These are phyloP conservation scores for Akabosia matsudoensis DNA, from an alignment of 1,140 invertebrate genomes.

Conservation along the genomic window DNA sequence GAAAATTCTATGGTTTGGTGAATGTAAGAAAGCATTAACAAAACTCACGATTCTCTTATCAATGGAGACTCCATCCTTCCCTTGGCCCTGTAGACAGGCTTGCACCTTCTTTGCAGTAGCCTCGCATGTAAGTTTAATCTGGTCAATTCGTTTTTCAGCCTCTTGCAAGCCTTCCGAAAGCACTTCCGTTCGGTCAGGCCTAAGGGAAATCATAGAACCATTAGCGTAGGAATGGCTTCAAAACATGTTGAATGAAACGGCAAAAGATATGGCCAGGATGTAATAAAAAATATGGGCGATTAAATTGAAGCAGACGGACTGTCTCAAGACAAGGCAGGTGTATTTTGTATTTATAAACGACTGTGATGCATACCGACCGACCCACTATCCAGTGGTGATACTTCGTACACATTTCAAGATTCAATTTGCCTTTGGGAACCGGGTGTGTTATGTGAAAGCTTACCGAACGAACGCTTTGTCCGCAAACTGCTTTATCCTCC, in stretches of 20 bases:
- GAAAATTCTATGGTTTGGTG: not conserved
- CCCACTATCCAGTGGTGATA: no score
- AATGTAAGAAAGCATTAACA: not conserved
- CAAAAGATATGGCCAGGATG: not conserved
- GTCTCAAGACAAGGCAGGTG: no score
- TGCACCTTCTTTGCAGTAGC: slow-evolving; percentile 57
- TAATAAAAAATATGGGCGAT: not conserved
- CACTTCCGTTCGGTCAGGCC: slow-evolving; percentile 81
- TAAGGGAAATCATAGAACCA: slow-evolving; percentile 50
- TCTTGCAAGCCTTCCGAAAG: slow-evolving; percentile 79
- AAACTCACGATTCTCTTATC: slow-evolving; percentile 8
- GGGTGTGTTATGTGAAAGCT: no score
- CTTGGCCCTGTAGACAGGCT: slow-evolving; percentile 53
- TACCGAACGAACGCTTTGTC: no score
- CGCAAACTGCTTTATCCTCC: no score
- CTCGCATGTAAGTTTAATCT: slow-evolving; percentile 72
- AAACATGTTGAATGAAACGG: not conserved
- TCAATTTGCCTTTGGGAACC: no score
- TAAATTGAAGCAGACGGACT: not conserved
- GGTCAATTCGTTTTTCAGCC: slow-evolving; percentile 81
- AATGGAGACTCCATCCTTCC: slow-evolving; percentile 18
- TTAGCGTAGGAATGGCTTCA: not conserved
- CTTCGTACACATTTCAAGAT: no score
- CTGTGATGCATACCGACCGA: no score
- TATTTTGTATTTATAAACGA: no score